A percentile compares a stretch with the other conserved stretches of the same genome.
Evolutionary conservation across 2,113 vertebrate species (phyloP).

Genomic region (Alectura lathami): DNA sequence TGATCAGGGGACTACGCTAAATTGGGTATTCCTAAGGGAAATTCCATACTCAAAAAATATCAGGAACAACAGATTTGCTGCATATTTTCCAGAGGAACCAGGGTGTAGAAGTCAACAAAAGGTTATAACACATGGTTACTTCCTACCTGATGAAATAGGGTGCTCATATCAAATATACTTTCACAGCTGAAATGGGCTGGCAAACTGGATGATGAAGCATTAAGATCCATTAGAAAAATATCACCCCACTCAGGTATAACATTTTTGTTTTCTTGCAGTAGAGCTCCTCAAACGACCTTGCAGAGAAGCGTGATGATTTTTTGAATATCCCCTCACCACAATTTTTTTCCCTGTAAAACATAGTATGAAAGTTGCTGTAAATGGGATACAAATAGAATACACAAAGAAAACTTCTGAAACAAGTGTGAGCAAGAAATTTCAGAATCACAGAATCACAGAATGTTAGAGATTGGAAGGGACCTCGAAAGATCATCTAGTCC

Average conservation of each 20-base stretch:
- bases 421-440: not conserved
- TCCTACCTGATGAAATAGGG: not conserved
- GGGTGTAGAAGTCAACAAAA: not conserved
- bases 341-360: not conserved
- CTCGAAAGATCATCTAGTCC: too few relatives aligned
- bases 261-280: not conserved
- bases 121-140: not conserved
- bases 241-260: not conserved
- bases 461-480: too few relatives aligned
- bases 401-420: not conserved
- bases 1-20: not conserved
- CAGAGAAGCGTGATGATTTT: not conserved
- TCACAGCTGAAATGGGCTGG: not conserved
- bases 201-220: not conserved
- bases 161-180: not conserved
- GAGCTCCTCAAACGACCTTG: not conserved
- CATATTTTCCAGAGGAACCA: not conserved
- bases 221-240: not conserved
- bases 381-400: not conserved
- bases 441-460: too few relatives aligned
- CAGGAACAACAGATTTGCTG: not conserved
- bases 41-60: not conserved
- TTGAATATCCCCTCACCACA: not conserved
- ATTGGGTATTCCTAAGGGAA: not conserved
- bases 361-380: not conserved